Percentiles rank a stretch among this genome's conserved stretches.
Evolutionary conservation across 1,140 invertebrate genomes (phyloP).

Genomic region (Helicoverpa zea): DNA sequence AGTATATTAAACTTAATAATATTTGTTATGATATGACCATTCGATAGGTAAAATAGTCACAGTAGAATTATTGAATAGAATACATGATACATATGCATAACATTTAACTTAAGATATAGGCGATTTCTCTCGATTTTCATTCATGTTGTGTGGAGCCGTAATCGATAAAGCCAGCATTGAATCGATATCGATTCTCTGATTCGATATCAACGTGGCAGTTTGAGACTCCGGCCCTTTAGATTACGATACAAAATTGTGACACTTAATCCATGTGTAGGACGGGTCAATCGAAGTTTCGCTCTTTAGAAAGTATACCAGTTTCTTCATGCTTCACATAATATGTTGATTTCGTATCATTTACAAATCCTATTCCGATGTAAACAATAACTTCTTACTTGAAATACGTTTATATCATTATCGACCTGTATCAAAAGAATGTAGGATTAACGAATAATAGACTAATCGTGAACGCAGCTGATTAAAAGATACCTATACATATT

Average conservation of each 20-base stretch:
- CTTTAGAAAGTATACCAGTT: slow-evolving; percentile 9
- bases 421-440: neutral
- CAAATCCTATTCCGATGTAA: neutral
- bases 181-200: neutral
- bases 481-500: neutral
- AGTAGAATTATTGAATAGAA: neutral
- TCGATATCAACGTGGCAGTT: too few relatives aligned
- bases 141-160: too few relatives aligned
- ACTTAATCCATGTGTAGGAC: neutral
- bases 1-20: slow-evolving; percentile 1
- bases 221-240: neutral
- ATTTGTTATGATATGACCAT: slow-evolving; percentile 5
- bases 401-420: neutral
- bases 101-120: neutral
- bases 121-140: too few relatives aligned
- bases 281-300: neutral
- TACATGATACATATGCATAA: neutral
- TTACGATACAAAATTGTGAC: neutral
- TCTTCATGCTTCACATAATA: neutral
- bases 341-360: slow-evolving; percentile 8
- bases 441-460: slow-evolving; percentile 26
- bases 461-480: slow-evolving; percentile 43
- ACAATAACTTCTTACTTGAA: neutral
- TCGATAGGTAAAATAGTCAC: slow-evolving; percentile 30
- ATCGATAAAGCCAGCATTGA: too few relatives aligned